Conservation (phyloP, 30 jellyfish, hydroid and myxozoan genomes). For the Hydractinia symbiolongicarpus region DNA sequence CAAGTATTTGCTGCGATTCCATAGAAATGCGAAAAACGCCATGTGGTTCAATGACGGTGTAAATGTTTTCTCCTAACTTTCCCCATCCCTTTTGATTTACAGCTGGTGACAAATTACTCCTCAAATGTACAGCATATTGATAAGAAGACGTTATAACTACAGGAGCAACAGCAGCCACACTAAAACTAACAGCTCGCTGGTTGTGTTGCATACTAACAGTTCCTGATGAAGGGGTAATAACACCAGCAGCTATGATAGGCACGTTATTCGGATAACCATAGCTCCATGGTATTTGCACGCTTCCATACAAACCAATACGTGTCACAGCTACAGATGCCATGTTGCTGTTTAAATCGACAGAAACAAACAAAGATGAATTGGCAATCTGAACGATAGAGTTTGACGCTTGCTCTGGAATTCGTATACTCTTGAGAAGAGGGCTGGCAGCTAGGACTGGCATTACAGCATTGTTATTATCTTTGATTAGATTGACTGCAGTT, state of each 20-base stretch:
- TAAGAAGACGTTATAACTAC: background rate
- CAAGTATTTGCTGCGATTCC: conserved; percentile 26
- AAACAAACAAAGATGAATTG: background rate
- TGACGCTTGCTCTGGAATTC: conserved; percentile 6
- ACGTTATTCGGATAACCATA: conserved; percentile 59
- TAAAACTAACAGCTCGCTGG: conserved; percentile 31
- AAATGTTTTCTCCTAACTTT: conserved; percentile 36
- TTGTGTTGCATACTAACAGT: conserved; percentile 46
- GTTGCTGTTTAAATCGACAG: conserved; percentile 20
- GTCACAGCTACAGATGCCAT: conserved; percentile 33
- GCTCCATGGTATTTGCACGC: conserved; percentile 48
- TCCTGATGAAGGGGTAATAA: conserved; percentile 54
- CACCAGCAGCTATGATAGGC: conserved; percentile 35
- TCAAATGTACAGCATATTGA: conserved; percentile 7
- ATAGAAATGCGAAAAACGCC: conserved; percentile 67
- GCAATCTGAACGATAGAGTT: conserved; percentile 22
- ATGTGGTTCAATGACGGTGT: conserved; percentile 79
- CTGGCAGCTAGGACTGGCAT: background rate
- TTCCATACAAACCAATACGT: conserved; percentile 63
- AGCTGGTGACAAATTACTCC: conserved; percentile 31
- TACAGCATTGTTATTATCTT: background rate
- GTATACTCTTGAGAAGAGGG: background rate
- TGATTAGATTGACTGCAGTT: background rate
- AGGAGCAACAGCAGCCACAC: conserved; percentile 33
- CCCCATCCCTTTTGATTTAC: conserved; percentile 59